Conservation (phyloP, 2,888 invertebrate genomes). For the Drosophila nr. fundita region DNA sequence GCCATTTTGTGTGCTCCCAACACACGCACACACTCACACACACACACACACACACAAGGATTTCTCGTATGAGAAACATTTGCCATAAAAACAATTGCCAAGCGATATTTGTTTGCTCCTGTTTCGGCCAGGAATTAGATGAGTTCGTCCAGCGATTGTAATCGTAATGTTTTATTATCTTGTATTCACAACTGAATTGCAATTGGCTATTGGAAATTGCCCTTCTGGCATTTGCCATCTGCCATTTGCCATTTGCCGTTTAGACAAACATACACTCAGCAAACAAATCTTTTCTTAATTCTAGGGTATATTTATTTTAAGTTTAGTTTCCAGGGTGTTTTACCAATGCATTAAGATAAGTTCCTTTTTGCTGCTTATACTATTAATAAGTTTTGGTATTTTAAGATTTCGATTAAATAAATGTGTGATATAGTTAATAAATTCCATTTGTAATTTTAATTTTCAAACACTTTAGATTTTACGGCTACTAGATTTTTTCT, state of each 20-base stretch:
- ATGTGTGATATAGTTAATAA: too few relatives aligned
- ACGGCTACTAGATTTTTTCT: too few relatives aligned
- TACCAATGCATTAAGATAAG: too few relatives aligned
- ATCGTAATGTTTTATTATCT: constrained; percentile 70
- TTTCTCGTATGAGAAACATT: constrained; percentile 41
- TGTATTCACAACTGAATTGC: constrained; percentile 27
- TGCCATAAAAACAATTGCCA: constrained; percentile 76
- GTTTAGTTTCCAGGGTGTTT: too few relatives aligned
- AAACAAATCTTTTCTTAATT: not conserved
- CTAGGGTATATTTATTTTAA: too few relatives aligned
- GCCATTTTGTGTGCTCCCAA: constrained; percentile 28
- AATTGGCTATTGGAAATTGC: constrained; percentile 43
- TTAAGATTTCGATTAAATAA: too few relatives aligned
- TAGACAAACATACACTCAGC: not conserved
- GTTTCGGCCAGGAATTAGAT: constrained; percentile 56
- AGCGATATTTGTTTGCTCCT: constrained; percentile 65
- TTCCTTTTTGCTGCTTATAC: too few relatives aligned
- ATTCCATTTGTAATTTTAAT: too few relatives aligned
- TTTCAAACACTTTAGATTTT: too few relatives aligned
- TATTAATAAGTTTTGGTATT: too few relatives aligned
- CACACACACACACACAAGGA: constrained; percentile 1
- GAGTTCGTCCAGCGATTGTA: constrained; percentile 66
- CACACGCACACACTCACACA: constrained; percentile 14
- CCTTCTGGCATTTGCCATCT: constrained; percentile 11
- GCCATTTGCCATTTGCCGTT: not conserved